Evolutionary conservation across 2,797 vertebrate species (phyloP).

Genomic region (Paramormyrops hopkinsi): DNA sequence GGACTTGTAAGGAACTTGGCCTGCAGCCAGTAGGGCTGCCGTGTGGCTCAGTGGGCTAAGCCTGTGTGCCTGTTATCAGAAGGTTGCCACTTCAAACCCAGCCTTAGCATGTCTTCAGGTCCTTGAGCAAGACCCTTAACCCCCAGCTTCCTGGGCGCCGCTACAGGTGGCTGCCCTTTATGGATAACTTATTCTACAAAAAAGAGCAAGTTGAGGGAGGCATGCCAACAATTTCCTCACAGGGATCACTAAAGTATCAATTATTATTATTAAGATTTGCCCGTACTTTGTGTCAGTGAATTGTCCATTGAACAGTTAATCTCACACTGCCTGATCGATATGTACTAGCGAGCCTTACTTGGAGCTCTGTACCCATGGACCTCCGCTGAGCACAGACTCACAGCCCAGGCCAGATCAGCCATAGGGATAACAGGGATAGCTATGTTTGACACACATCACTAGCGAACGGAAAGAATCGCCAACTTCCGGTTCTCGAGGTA

Average conservation of each 20-base stretch:
- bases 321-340: neutral
- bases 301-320: neutral
- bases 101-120: too few relatives aligned
- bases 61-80: too few relatives aligned
- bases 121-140: too few relatives aligned
- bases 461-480: neutral
- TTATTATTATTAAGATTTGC: neutral
- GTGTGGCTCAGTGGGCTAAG: too few relatives aligned
- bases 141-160: too few relatives aligned
- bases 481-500: neutral
- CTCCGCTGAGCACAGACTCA: neutral
- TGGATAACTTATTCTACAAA: too few relatives aligned
- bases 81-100: too few relatives aligned
- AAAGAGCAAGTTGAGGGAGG: too few relatives aligned
- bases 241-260: neutral
- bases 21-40: neutral
- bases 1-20: neutral
- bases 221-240: neutral
- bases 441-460: neutral
- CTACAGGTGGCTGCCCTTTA: too few relatives aligned
- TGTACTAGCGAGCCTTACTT: neutral
- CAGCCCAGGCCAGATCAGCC: neutral
- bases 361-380: neutral
- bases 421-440: neutral
- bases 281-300: neutral